These are phyloP conservation scores for Odontamblyopus rebecca DNA, from an alignment of 2,797 vertebrate genomes.

Conservation along the genomic window DNA sequence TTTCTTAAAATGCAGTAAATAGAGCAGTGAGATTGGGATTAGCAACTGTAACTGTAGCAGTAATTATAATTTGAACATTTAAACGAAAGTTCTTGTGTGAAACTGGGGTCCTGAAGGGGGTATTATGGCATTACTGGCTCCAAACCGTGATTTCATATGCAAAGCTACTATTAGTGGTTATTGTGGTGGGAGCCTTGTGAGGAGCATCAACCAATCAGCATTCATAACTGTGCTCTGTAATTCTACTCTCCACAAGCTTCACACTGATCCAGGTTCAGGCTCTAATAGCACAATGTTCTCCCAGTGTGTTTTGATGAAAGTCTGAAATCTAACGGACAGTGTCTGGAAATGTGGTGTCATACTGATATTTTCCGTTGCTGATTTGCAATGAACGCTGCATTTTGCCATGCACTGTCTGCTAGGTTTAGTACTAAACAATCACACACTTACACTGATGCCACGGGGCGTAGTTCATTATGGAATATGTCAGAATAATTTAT, in stretches of 20 bases:
- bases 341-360: slow-evolving; percentile 39
- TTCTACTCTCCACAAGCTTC: slow-evolving; percentile 52
- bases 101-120: slow-evolving; percentile 22
- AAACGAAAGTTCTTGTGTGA: slow-evolving; percentile 7
- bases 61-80: not conserved
- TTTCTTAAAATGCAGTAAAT: not conserved
- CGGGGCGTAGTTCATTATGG: not conserved
- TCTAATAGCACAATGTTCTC: slow-evolving; percentile 51
- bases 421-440: slow-evolving; percentile 37
- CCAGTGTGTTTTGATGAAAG: slow-evolving; percentile 49
- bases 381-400: slow-evolving; percentile 40
- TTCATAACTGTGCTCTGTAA: slow-evolving; percentile 75
- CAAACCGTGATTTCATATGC: slow-evolving; percentile 46
- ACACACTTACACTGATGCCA: slow-evolving; percentile 27
- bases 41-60: not conserved
- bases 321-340: slow-evolving; percentile 37
- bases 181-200: slow-evolving; percentile 76
- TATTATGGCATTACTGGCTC: slow-evolving; percentile 59
- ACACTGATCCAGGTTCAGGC: slow-evolving; percentile 58
- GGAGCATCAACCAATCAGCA: slow-evolving; percentile 75
- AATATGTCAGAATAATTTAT: not conserved
- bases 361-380: slow-evolving; percentile 53
- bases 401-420: slow-evolving; percentile 26
- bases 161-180: slow-evolving; percentile 70
- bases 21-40: not conserved